A percentile compares a stretch with the other conserved stretches of the same genome.
Evolutionary conservation across 2,797 vertebrate genomes (phyloP).

Genomic region (Coranthus polyacanthus): DNA sequence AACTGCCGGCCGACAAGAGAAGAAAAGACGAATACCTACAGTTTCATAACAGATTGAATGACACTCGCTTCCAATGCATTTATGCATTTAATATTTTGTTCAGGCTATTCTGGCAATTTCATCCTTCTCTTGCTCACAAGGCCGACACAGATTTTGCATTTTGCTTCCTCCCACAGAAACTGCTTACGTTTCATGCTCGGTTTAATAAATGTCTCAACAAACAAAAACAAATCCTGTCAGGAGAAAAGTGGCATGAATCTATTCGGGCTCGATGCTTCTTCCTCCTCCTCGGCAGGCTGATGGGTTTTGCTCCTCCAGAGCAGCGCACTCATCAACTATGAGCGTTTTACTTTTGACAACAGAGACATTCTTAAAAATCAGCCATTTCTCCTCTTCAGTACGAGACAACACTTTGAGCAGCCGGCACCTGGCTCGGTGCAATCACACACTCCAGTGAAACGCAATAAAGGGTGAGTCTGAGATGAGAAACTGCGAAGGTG

Average conservation of each 20-base stretch:
- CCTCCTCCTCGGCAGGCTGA: constrained; percentile 18
- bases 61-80: constrained; percentile 75
- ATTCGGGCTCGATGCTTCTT: constrained; percentile 14
- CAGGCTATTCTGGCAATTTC: constrained; percentile 53
- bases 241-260: constrained; percentile 59
- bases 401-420: constrained; percentile 37
- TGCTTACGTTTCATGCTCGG: constrained; percentile 66
- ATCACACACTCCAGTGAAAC: constrained; percentile 66
- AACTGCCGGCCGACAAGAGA: constrained; percentile 15
- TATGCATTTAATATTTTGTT: constrained; percentile 81
- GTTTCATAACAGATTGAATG: constrained; percentile 55
- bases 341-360: constrained; percentile 52
- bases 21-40: constrained; percentile 28
- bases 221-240: constrained; percentile 63
- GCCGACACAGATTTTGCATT: constrained; percentile 27
- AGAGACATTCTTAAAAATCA: constrained; percentile 55
- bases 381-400: constrained; percentile 28
- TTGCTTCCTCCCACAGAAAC: constrained; percentile 51
- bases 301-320: constrained; percentile 30
- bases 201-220: constrained; percentile 70
- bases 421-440: constrained; percentile 31
- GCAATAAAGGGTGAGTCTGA: constrained; percentile 44
- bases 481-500: constrained; percentile 62
- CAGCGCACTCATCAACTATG: constrained; percentile 39
- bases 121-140: constrained; percentile 28